Percentiles rank a stretch among this genome's conserved stretches.
phyloP scores from a whole-genome alignment of 2,888 invertebrate species.

The Tachystola acroxantha region DNA sequence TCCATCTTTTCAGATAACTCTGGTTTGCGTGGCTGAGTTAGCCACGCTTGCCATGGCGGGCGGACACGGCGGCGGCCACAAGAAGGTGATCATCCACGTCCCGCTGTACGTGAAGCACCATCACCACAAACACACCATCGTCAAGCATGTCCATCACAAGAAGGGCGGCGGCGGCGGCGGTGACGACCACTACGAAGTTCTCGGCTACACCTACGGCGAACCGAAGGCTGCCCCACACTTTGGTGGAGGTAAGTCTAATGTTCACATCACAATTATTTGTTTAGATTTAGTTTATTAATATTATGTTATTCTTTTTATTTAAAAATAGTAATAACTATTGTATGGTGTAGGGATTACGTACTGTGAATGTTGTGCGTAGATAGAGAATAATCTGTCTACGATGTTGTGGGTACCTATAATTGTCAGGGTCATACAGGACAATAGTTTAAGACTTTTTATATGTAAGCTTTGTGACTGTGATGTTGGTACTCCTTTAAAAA shows the following conservation, averaged over 20 bases:
- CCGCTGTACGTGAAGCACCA: constrained; percentile 87
- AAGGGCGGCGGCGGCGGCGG: constrained; percentile 76
- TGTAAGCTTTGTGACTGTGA: no score
- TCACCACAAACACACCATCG: constrained; percentile 87
- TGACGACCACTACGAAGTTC: constrained; percentile 82
- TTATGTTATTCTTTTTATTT: no score
- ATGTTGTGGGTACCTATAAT: no score
- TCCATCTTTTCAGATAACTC: constrained; percentile 41
- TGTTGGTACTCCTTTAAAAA: no score
- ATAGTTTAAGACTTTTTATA: no score
- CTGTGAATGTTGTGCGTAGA: no score
- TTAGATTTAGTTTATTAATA: neutral
- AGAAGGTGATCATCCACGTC: constrained; percentile 88
- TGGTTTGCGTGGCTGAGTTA: constrained; percentile 57
- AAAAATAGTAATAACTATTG: neutral
- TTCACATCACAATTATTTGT: no score
- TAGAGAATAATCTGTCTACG: no score
- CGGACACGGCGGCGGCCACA: constrained; percentile 77
- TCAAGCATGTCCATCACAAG: constrained; percentile 84
- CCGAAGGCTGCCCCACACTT: constrained; percentile 74
- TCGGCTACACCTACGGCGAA: constrained; percentile 82
- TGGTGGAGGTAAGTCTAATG: constrained; percentile 50
- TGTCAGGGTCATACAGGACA: no score
- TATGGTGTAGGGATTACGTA: neutral
- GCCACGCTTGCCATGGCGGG: constrained; percentile 51